Conservation (phyloP, 2,797 vertebrate genomes). For the Microctenopoma lineatum region DNA sequence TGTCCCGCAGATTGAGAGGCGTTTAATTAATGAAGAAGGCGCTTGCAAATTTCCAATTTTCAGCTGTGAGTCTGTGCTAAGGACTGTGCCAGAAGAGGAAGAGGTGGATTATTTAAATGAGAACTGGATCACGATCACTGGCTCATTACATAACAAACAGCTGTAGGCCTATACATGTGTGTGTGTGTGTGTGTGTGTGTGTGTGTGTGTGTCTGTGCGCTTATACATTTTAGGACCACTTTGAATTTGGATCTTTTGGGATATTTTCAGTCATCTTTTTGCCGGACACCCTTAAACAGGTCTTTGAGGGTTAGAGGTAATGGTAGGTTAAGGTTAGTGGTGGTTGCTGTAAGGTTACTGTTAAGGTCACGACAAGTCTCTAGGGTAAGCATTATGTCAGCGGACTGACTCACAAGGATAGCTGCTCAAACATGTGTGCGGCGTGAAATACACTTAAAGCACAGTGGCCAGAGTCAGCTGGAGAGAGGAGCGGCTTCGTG, state of each 20-base stretch:
- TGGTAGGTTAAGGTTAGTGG: too few species aligned
- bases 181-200: conserved; percentile 10
- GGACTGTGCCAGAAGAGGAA: conserved; percentile 49
- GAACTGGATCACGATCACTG: conserved; percentile 70
- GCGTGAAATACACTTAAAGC: neutral
- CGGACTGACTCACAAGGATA: too few species aligned
- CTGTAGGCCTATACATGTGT: conserved; percentile 61
- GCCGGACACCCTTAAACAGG: too few species aligned
- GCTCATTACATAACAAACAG: conserved; percentile 80
- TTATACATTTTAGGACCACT: too few species aligned
- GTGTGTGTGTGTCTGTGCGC: conserved; percentile 18
- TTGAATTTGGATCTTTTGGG: too few species aligned
- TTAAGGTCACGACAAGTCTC: too few species aligned
- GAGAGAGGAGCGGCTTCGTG: conserved; percentile 39
- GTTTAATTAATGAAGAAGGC: conserved; percentile 56
- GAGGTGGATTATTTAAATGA: conserved; percentile 76
- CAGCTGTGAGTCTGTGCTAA: conserved; percentile 38
- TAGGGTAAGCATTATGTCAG: too few species aligned
- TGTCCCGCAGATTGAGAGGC: conserved; percentile 46
- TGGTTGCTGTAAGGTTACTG: too few species aligned
- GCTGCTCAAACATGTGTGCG: neutral
- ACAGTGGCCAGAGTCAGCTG: conserved; percentile 39
- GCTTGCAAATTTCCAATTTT: conserved; percentile 48
- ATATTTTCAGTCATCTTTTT: too few species aligned
- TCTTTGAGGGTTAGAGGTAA: too few species aligned